Conservation (phyloP, 2,797 vertebrate species). For the Pogonophryne albipinna region DNA sequence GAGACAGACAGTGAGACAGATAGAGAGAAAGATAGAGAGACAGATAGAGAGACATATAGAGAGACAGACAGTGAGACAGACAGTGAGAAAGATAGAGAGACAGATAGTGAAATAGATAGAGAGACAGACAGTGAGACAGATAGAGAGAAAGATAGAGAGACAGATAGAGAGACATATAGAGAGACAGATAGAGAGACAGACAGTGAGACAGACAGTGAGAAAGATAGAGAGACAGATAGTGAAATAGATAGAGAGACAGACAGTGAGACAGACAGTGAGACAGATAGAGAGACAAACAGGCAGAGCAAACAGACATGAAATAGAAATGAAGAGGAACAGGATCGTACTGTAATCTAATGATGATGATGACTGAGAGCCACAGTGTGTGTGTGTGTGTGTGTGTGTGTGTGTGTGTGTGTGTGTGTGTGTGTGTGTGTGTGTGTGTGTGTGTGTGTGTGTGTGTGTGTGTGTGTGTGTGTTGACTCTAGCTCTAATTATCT, state of each 20-base stretch:
- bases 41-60: conserved; percentile 24
- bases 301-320: conserved; percentile 55
- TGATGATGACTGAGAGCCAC: conserved; percentile 42
- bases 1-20: conserved; percentile 24
- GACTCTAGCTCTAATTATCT: conserved; percentile 67
- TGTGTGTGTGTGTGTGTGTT: conserved; percentile 38
- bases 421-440: conserved; percentile 7
- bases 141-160: conserved; percentile 2
- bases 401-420: conserved; percentile 2
- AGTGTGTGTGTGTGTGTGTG: conserved; percentile 14
- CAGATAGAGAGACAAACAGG: conserved; percentile 31
- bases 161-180: conserved; percentile 25
- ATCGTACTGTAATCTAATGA: conserved; percentile 69
- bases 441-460: conserved; percentile 14
- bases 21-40: conserved; percentile 2
- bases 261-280: conserved; percentile 24
- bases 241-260: background rate
- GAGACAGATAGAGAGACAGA: conserved; percentile 23
- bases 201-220: conserved; percentile 6
- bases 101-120: conserved; percentile 25
- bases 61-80: conserved; percentile 24
- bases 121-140: conserved; percentile 24
- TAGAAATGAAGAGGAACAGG: conserved; percentile 57
- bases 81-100: conserved; percentile 5
- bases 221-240: no score